Base-by-base conservation (phyloP, 2,888 invertebrate genomes). In the Hyalella azteca region DNA sequence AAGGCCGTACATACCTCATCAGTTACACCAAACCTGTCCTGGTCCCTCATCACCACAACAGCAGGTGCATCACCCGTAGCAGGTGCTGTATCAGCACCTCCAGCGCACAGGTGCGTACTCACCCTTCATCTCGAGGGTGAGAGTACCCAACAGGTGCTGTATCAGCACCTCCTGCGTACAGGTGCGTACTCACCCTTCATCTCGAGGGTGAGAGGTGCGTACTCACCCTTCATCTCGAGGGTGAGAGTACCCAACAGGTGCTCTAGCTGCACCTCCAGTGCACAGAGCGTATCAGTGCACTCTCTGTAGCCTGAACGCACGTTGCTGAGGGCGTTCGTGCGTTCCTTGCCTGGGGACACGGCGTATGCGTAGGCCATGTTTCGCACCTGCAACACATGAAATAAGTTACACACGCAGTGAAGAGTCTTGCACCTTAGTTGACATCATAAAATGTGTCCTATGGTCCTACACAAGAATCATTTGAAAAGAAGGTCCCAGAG, bases 121-220 rank as follows among this genome's bases (percentile, higher is more conserved):
- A 89, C 89, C 90, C 87, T 89, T 89, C 86, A 90, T 88, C 85
- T 89, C 88, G 85, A 90, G 88, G 81, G 88, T 87, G 83, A 90
- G 88, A 29, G 89, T 88, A 49, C 90, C 90, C 85, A 90, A 87
- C 87, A 89, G 87, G 59, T 87, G 86, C 85, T 90, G 89, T 40
- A 90, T 86, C 85, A 89, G 88, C 36, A 88, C 88, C 86, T 90
- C 90, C 50, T 90, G 88, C 45, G 88, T 87, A 86, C 89, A 89
- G 87, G 86, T 89, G 89, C 5, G 88, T 88, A 84, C 89, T 90
- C 86, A 90, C 90, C 82, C 88, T 88, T n/a, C n/a, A n/a, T n/a
- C n/a, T n/a, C n/a, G 54, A 54, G 26, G 5, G 49, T 7, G 45
- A 49, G 9, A n/a, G 29, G 26, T 9, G 26, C 1, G 7, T 19